Percentiles rank a stretch among this genome's conserved stretches.
Evolutionary conservation across 1,140 invertebrate species (phyloP).

Genomic region (Trinorchestia longiramus): DNA sequence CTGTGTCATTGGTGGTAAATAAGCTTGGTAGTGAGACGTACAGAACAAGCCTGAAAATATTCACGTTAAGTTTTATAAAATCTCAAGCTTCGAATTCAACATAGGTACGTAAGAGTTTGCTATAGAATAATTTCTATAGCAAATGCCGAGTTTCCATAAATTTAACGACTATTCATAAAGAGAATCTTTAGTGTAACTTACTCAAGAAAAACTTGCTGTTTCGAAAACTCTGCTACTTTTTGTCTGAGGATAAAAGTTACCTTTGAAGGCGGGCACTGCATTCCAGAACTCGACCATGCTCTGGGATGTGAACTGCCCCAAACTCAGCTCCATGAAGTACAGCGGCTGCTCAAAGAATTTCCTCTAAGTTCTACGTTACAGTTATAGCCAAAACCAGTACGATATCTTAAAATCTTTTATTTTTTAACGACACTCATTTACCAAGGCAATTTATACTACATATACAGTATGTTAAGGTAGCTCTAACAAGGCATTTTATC

Average conservation of each 20-base stretch:
- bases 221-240: not conserved
- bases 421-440: not conserved
- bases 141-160: no score
- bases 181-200: not conserved
- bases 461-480: no score
- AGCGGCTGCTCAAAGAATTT: conserved; percentile 60
- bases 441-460: no score
- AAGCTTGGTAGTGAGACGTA: no score
- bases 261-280: conserved; percentile 65
- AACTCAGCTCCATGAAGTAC: conserved; percentile 67
- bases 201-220: not conserved
- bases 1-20: no score
- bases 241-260: conserved; percentile 43
- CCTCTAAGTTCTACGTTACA: not conserved
- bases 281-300: conserved; percentile 67
- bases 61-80: no score
- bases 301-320: conserved; percentile 66
- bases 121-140: no score
- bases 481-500: no score
- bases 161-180: no score
- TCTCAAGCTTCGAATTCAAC: no score
- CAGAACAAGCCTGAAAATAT: no score
- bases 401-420: not conserved
- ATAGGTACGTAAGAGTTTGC: no score
- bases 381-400: not conserved